phyloP scores from a whole-genome alignment of 2,797 vertebrate species.

The Gila robusta region DNA sequence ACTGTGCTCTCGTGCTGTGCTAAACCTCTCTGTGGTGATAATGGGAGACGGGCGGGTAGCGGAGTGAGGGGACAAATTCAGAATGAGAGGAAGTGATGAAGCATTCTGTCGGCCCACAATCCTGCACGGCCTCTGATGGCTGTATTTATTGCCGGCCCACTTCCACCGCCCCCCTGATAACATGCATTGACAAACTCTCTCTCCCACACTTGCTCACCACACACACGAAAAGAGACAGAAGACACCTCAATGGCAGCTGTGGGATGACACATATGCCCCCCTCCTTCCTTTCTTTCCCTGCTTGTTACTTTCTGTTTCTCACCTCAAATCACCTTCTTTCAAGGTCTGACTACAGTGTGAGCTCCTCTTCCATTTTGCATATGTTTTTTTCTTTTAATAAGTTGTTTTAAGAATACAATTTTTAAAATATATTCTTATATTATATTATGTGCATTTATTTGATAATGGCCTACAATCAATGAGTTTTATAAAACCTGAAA shows the following conservation, averaged over 20 bases:
- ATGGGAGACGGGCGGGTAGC: slow-evolving; percentile 51
- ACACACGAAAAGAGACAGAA: slow-evolving; percentile 9
- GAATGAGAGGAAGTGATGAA: slow-evolving; percentile 56
- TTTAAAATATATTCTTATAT: neutral
- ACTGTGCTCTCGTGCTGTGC: slow-evolving; percentile 70
- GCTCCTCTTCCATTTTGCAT: neutral
- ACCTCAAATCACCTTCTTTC: slow-evolving; percentile 19
- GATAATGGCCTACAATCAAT: neutral
- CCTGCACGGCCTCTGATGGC: slow-evolving; percentile 53
- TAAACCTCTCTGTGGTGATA: slow-evolving; percentile 70
- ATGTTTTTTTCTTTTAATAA: neutral
- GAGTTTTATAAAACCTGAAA: neutral
- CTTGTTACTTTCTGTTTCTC: slow-evolving; percentile 19
- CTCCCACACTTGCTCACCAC: slow-evolving; percentile 23
- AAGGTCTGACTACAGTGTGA: neutral
- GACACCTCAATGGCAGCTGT: slow-evolving; percentile 28
- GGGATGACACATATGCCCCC: slow-evolving; percentile 47
- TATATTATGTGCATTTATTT: neutral
- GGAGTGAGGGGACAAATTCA: slow-evolving; percentile 60
- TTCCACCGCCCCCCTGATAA: slow-evolving; percentile 45
- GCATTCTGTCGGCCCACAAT: slow-evolving; percentile 55
- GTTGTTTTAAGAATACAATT: neutral
- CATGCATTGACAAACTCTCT: slow-evolving; percentile 40
- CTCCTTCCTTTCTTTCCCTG: neutral
- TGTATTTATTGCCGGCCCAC: slow-evolving; percentile 59